Conservation (phyloP, 2,888 invertebrate genomes). For the Troilus luridus region DNA sequence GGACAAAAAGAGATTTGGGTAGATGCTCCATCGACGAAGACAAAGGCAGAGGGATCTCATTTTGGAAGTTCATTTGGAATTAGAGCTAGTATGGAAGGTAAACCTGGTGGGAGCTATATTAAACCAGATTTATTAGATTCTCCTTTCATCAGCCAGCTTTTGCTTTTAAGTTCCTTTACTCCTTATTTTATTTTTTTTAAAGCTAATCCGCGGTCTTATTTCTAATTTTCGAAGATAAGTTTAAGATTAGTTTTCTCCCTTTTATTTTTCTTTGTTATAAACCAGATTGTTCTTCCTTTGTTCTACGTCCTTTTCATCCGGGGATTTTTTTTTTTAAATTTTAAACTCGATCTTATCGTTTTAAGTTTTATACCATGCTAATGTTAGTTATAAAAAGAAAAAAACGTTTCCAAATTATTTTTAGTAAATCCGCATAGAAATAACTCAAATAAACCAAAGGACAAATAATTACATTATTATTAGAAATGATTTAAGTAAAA, state of each 20-base stretch:
- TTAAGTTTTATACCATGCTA: not conserved
- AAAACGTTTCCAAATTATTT: too few relatives aligned
- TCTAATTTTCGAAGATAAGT: not conserved
- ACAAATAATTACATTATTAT: too few relatives aligned
- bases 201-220: not conserved
- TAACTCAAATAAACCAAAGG: too few relatives aligned
- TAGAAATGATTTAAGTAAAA: too few relatives aligned
- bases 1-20: slow-evolving; percentile 12
- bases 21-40: slow-evolving; percentile 18
- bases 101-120: not conserved
- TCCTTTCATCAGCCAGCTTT: not conserved
- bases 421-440: too few relatives aligned
- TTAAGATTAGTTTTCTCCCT: slow-evolving; percentile 6
- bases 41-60: slow-evolving; percentile 33
- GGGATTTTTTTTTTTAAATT: not conserved
- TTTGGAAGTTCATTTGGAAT: slow-evolving; percentile 45
- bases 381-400: not conserved
- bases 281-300: not conserved
- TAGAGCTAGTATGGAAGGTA: slow-evolving; percentile 40
- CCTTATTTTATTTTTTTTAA: not conserved
- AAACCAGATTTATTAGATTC: slow-evolving; percentile 44
- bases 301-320: not conserved
- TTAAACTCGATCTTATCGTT: not conserved
- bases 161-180: not conserved
- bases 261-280: not conserved